Base-by-base conservation (phyloP, 92 coral and sea anemone genomes). In the Siderastrea siderea region DNA sequence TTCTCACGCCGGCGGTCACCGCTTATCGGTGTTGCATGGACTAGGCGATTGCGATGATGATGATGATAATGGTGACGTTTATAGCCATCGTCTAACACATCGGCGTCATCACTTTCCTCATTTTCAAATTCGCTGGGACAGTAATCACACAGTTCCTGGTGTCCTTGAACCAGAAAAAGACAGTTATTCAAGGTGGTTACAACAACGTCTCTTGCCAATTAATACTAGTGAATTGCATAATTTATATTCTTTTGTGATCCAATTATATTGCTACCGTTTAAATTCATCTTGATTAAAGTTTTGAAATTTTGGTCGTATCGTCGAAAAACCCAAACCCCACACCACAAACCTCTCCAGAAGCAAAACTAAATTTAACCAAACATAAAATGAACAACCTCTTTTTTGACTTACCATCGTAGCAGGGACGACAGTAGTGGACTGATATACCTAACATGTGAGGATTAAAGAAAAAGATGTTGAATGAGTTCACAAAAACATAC, bases 381-480 rank as follows among this genome's bases (percentile, higher is more conserved):
- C 0, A 17, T 15, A 16, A 6, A 64, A 11, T 8, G 10, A 55
- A 55, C 61, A 55, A 55, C 12, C 12, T 26, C 38, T 26, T 26
- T 26, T 26, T 4, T 16, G 5, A 75, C 88, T 83, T 73, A 95
- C 98, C 96, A 44, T 89, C 83, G 60, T 88, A 93, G 47, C 98
- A 95, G 8, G 98, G 98, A 19, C 89, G 96, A 57, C 98, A 95
- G 75, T 75, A 95, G 63, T 95, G 98, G 54, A 95, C 94, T 1
- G 98, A 95, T 64, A 95, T 93, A 17, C 98, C 98, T 95, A 63
- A 4, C n/a, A 4, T 49, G 75, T 54, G 53, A 69, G 55, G 45
- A 53, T 3, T 68, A 68, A 5, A 44, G 44, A 54, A 44, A 46
- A 38, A 45, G 11, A 10, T 0, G 38, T 26, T 26, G 38, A 26